phyloP scores from a whole-genome alignment of 2,797 vertebrate genomes.

The Dendrocincla fuliginosa region DNA sequence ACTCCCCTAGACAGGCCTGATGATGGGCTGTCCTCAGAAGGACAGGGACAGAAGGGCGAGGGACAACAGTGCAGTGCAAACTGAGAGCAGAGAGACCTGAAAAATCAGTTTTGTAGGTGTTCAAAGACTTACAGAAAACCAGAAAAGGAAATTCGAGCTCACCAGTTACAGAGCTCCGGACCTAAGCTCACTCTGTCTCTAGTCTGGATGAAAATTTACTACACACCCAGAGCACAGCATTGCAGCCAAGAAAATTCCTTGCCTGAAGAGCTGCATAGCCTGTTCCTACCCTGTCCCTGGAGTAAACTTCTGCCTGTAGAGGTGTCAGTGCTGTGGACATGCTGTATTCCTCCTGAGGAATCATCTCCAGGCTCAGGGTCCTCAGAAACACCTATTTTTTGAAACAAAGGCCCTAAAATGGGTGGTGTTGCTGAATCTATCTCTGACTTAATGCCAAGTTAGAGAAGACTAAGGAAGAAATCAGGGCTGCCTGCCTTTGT shows the following conservation, averaged over 20 bases:
- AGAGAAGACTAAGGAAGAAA: background rate
- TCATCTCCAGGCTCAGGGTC: background rate
- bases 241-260: background rate
- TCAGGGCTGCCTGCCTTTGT: background rate
- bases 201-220: background rate
- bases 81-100: background rate
- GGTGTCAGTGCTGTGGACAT: background rate
- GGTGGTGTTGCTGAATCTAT: background rate
- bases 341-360: background rate
- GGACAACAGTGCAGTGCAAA: background rate
- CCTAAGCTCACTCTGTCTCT: background rate
- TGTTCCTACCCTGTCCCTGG: background rate
- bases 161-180: background rate
- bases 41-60: background rate
- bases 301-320: background rate
- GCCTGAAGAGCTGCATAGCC: background rate
- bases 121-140: background rate
- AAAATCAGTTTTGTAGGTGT: background rate
- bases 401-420: background rate
- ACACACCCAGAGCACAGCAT: background rate
- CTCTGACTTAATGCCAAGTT: background rate
- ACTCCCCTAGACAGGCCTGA: fast-evolving
- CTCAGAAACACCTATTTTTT: background rate
- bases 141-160: background rate
- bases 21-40: background rate